Evolutionary conservation across 2,113 vertebrate species (phyloP), one percentile per base, ranked within the genome.

Genomic region (Mellivora capensis): DNA sequence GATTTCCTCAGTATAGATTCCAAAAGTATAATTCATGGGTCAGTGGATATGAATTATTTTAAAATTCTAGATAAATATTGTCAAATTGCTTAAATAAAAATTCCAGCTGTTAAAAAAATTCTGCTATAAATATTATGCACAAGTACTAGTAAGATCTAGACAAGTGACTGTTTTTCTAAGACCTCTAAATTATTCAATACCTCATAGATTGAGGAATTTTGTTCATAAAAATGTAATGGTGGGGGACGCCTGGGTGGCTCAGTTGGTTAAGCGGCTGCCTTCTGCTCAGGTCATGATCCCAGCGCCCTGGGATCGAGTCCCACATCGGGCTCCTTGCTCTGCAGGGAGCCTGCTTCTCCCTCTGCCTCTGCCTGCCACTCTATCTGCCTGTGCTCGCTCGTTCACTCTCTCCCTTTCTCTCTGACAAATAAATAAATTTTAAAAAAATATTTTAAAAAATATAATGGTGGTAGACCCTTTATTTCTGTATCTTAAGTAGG

Each of bases 21-120:
- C 23, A 57, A 96, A 72, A 82, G 44, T 89, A 64, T 93, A 93
- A 77, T 93, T 96, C 17, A 44, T 93, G 34, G 44, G n/a, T 93
- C 82, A 91, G 90, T 93, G 93, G 62, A 93, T 87, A 34, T 29
- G 49, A 89, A 64, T 91, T 85, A 91, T 81, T 95, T 87, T 27
- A 37, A 84, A 96, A 47, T 72, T 87, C 42, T 87, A 54, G 37
- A 42, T 94, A 47, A 79, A 88, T 34, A 89, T 88, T 52, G 31
- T 71, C 57, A 86, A 71, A 85, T 85, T 85, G 14, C 47, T 85
- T 96, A 96, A 85, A 59, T 87, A 93, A 94, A 95, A 95, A 67
- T 91, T 91, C 23, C 7, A 94, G 18, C 54, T 85, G 7, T 97
- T 79, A 87, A 93, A 96, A 91, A 69, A 34, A 74, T 87, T 93